Percentiles rank a stretch among this genome's conserved stretches.
phyloP scores from a whole-genome alignment of 2,113 vertebrate genomes.

The Perca fluviatilis region DNA sequence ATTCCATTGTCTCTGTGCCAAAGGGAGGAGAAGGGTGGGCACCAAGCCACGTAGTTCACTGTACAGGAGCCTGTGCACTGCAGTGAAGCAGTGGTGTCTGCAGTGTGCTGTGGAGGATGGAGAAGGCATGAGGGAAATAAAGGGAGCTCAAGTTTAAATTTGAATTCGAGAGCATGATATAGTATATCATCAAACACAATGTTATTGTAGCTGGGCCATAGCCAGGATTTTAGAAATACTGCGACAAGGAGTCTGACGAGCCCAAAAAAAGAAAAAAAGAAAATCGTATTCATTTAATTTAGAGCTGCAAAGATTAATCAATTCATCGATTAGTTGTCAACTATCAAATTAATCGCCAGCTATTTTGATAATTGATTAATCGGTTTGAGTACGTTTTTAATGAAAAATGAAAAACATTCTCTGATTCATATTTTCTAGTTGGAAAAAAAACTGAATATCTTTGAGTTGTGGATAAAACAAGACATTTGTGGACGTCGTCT shows the following conservation, averaged over 20 bases:
- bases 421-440: too few species aligned
- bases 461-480: too few species aligned
- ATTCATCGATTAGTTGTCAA: too few species aligned
- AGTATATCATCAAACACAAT: background rate
- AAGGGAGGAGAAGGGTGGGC: constrained; percentile 44
- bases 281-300: too few species aligned
- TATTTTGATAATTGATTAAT: too few species aligned
- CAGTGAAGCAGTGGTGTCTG: constrained; percentile 33
- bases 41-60: constrained; percentile 13
- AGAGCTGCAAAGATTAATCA: too few species aligned
- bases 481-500: too few species aligned
- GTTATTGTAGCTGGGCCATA: background rate
- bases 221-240: background rate
- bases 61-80: constrained; percentile 29
- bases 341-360: too few species aligned
- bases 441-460: too few species aligned
- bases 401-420: too few species aligned
- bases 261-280: background rate
- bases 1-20: constrained; percentile 65
- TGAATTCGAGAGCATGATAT: background rate
- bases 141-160: background rate
- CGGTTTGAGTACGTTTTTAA: too few species aligned
- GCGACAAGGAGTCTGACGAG: background rate
- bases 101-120: constrained; percentile 10
- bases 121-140: background rate